These are phyloP conservation scores for Melanchra persicariae DNA, from an alignment of 2,888 invertebrate genomes.

Conservation along the genomic window DNA sequence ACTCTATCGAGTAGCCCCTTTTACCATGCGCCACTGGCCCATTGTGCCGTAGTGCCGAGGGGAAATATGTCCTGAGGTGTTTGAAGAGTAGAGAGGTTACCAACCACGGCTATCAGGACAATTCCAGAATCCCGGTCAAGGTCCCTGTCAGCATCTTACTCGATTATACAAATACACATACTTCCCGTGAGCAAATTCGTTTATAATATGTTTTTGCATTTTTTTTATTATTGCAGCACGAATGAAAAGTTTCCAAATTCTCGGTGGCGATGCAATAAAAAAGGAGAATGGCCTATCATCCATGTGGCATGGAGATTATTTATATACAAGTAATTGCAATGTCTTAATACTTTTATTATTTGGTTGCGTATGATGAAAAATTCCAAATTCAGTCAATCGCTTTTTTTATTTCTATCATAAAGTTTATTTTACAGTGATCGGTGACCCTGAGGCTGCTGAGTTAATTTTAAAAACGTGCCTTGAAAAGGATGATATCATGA, in stretches of 20 bases:
- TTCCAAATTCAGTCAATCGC: neutral
- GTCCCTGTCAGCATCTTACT: too few species aligned
- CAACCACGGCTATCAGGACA: too few species aligned
- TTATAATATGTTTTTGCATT: too few species aligned
- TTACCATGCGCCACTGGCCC: too few species aligned
- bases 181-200: too few species aligned
- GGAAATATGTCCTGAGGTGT: too few species aligned
- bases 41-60: too few species aligned
- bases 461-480: conserved; percentile 70
- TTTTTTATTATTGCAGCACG: conserved; percentile 51
- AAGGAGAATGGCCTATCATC: conserved; percentile 51
- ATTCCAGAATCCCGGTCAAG: too few species aligned
- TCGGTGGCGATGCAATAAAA: conserved; percentile 58
- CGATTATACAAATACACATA: too few species aligned
- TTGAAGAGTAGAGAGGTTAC: too few species aligned
- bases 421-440: conserved; percentile 62
- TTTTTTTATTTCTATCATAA: neutral
- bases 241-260: conserved; percentile 62
- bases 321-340: conserved; percentile 60
- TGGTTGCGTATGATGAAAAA: neutral
- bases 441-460: conserved; percentile 70
- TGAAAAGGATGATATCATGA: conserved; percentile 72
- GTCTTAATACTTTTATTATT: neutral
- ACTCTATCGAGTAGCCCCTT: too few species aligned
- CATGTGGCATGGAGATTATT: conserved; percentile 59